Evolutionary conservation across 2,797 vertebrate genomes (phyloP).

Genomic region (Mionectes olivaceus): DNA sequence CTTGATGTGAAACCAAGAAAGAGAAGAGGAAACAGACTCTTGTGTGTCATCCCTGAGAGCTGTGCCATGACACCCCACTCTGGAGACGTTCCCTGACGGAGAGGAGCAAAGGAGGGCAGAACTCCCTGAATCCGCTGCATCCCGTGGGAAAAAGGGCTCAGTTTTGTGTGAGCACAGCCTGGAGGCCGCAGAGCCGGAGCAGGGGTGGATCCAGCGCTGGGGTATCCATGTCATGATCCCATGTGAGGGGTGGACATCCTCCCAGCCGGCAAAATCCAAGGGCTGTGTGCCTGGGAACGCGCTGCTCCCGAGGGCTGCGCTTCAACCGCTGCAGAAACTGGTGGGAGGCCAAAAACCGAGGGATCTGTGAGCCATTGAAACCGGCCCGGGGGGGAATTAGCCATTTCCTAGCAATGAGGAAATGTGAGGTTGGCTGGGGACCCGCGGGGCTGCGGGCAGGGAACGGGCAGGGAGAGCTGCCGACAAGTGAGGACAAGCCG

Average conservation of each 20-base stretch:
- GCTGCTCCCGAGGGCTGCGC: not conserved
- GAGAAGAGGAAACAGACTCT: constrained; percentile 9
- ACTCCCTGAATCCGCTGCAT: fast-evolving
- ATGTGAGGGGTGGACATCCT: fast-evolving
- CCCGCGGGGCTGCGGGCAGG: constrained; percentile 1
- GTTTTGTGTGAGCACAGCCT: fast-evolving
- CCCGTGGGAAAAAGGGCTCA: fast-evolving
- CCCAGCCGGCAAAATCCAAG: not conserved
- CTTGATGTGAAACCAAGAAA: not conserved
- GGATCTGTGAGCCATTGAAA: constrained; percentile 41
- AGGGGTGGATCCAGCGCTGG: fast-evolving
- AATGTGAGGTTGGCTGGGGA: not conserved
- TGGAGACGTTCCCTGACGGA: not conserved
- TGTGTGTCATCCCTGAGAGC: not conserved
- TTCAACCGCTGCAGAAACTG: constrained; percentile 25
- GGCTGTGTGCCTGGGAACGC: not conserved
- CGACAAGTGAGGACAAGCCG: constrained; percentile 32
- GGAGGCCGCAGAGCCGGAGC: not conserved
- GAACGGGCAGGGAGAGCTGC: not conserved
- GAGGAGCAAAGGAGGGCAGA: not conserved
- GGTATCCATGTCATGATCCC: fast-evolving
- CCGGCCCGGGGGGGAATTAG: constrained; percentile 45
- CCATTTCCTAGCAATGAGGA: constrained; percentile 66
- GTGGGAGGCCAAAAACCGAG: constrained; percentile 31
- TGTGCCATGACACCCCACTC: not conserved